Evolutionary conservation across 2,113 vertebrate genomes (phyloP).

Genomic region (Cyanocitta stelleri): DNA sequence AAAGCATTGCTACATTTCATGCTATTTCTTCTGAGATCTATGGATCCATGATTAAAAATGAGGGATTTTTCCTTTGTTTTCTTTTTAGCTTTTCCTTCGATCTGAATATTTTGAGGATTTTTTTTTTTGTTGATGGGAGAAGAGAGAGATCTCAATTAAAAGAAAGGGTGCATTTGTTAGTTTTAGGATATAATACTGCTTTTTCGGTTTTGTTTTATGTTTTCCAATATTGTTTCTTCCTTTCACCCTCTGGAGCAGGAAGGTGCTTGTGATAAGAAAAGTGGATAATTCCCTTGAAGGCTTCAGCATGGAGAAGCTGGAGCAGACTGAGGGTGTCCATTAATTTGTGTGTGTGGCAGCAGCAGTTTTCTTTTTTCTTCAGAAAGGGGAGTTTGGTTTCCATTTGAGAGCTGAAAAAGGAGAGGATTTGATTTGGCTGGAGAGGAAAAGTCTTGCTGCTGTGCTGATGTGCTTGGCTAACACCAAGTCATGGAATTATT

Average conservation of each 20-base stretch:
- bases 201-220: neutral
- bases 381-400: neutral
- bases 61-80: neutral
- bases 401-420: neutral
- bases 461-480: neutral
- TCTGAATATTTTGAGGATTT: neutral
- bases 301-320: fast-evolving
- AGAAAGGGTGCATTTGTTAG: neutral
- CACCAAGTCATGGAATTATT: neutral
- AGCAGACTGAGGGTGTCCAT: neutral
- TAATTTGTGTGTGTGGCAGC: neutral
- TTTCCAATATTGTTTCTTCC: neutral
- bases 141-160: neutral
- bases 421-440: neutral
- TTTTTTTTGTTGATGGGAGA: fast-evolving
- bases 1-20: neutral
- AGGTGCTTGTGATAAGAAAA: neutral
- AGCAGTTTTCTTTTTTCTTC: neutral
- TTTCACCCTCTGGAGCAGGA: neutral
- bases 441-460: neutral
- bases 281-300: neutral
- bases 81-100: neutral
- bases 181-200: neutral
- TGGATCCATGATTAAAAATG: neutral
- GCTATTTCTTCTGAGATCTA: neutral